Conservation (phyloP, 2,797 vertebrate species). For the Phalloptychus januarius region DNA sequence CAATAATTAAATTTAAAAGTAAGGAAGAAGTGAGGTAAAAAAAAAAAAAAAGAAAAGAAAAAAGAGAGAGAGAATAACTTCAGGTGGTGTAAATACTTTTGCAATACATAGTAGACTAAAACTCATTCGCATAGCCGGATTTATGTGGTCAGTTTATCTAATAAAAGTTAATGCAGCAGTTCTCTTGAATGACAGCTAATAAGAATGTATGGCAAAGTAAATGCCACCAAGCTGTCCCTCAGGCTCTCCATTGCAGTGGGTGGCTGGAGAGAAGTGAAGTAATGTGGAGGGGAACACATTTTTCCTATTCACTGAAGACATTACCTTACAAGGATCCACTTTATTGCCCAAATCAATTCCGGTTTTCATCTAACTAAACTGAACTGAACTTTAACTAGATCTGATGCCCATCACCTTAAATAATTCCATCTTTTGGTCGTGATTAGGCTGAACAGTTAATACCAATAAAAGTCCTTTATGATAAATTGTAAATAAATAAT, state of each 20-base stretch:
- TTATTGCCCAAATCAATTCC: constrained; percentile 20
- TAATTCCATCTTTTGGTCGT: constrained; percentile 30
- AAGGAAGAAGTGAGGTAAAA: too few species aligned
- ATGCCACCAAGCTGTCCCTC: constrained; percentile 48
- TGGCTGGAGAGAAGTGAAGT: constrained; percentile 42
- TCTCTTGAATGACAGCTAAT: constrained; percentile 51
- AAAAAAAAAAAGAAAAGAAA: background rate
- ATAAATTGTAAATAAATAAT: background rate
- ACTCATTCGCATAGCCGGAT: constrained; percentile 4
- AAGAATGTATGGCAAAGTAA: constrained; percentile 57
- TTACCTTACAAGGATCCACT: constrained; percentile 29
- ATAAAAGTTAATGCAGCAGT: constrained; percentile 29
- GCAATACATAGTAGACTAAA: background rate
- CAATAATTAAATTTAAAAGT: background rate
- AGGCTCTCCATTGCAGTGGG: constrained; percentile 46
- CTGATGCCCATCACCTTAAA: constrained; percentile 8
- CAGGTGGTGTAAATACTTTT: background rate
- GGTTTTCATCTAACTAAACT: constrained; percentile 8
- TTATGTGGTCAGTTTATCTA: background rate
- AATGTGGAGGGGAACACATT: constrained; percentile 39
- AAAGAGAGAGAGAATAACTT: background rate
- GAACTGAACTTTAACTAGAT: constrained; percentile 4
- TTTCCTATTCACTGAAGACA: constrained; percentile 41
- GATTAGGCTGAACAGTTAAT: constrained; percentile 4
- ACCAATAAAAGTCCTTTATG: background rate